A percentile compares a stretch with the other conserved stretches of the same genome.
These are phyloP conservation scores for Melanotaenia boesemani DNA, from an alignment of 2,797 vertebrate species.

Conservation along the genomic window DNA sequence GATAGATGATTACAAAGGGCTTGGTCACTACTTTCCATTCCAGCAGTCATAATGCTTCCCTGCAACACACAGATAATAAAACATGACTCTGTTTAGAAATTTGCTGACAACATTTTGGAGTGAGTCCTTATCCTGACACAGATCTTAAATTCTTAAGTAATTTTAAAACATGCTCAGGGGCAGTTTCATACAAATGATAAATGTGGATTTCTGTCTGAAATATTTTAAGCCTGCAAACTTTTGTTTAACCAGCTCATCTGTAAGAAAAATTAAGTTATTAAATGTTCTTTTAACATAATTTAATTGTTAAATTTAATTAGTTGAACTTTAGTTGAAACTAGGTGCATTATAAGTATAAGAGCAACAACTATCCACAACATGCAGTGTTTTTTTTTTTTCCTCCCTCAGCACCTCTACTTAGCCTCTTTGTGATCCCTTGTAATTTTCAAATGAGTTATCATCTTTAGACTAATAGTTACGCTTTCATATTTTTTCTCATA, in stretches of 20 bases:
- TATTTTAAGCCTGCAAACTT: not conserved
- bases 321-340: not conserved
- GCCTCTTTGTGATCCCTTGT: not conserved
- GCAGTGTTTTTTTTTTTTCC: not conserved
- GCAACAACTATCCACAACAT: not conserved
- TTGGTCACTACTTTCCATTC: not conserved
- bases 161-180: not conserved
- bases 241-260: not conserved
- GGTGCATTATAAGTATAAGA: not conserved
- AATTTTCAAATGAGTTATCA: not conserved
- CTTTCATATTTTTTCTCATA: not conserved
- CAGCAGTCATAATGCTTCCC: not conserved
- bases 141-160: not conserved
- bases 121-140: not conserved
- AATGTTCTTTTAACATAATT: not conserved
- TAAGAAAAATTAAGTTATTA: not conserved
- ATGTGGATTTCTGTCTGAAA: not conserved
- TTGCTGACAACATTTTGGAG: not conserved
- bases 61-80: not conserved
- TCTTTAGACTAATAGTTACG: conserved; percentile 6
- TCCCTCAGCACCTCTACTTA: not conserved
- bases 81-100: not conserved
- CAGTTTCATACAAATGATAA: not conserved
- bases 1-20: not conserved
- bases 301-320: not conserved